Conservation (phyloP, 1,140 invertebrate genomes). For the Macrobrachium nipponense region DNA sequence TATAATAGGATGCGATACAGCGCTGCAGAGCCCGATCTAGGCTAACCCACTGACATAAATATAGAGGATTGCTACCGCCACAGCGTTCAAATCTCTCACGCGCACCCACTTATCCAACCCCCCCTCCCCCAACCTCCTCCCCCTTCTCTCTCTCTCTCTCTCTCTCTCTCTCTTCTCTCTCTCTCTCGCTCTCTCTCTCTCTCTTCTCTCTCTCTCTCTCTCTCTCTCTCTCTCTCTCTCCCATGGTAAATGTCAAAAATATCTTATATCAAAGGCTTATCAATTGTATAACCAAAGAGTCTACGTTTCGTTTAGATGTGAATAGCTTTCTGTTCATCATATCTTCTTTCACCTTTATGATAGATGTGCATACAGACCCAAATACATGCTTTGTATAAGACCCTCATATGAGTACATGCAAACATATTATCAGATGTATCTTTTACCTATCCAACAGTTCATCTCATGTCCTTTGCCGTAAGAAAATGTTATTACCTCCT, state of each 20-base stretch:
- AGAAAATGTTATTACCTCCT: too few species aligned
- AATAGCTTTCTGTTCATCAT: too few species aligned
- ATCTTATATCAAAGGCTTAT: background rate
- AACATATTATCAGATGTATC: too few species aligned
- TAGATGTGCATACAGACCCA: too few species aligned
- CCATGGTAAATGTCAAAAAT: background rate
- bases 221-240: background rate
- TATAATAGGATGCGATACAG: background rate
- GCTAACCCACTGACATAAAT: constrained; percentile 48
- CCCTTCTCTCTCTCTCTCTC: background rate
- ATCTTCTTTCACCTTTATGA: too few species aligned
- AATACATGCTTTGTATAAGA: too few species aligned
- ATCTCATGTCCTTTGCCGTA: too few species aligned
- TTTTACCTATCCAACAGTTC: too few species aligned
- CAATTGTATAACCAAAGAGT: too few species aligned
- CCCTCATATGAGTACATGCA: too few species aligned
- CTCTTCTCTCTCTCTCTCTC: constrained; percentile 2
- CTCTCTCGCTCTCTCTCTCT: background rate
- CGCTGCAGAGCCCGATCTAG: background rate
- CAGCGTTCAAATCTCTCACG: constrained; percentile 26
- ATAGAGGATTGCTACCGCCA: constrained; percentile 25
- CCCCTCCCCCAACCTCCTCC: background rate
- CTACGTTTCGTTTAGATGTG: too few species aligned
- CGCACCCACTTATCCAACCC: background rate
- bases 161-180: background rate